Conservation (phyloP, 2,888 invertebrate genomes). For the Idaea straminata region DNA sequence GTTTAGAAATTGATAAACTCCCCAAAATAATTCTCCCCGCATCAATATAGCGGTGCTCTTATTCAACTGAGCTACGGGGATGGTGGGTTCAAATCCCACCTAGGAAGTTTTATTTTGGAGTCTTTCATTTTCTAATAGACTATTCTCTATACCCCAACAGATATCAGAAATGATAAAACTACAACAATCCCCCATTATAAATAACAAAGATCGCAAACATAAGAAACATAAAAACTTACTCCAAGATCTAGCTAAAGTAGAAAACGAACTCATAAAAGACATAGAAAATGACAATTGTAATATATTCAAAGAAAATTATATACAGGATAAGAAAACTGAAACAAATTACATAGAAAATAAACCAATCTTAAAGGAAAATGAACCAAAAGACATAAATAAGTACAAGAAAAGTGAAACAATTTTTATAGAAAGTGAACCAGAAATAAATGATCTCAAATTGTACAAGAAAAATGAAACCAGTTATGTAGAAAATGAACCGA, state of each 20-base stretch:
- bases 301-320: slow-evolving; percentile 28
- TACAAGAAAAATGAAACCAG: too few species aligned
- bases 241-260: slow-evolving; percentile 46
- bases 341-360: neutral
- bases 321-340: neutral
- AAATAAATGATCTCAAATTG: slow-evolving; percentile 12
- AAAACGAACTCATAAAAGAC: slow-evolving; percentile 46
- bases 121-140: too few species aligned
- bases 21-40: too few species aligned
- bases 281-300: slow-evolving; percentile 36
- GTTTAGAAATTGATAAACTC: too few species aligned
- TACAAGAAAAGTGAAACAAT: slow-evolving; percentile 7
- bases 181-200: slow-evolving; percentile 23
- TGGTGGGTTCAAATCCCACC: too few species aligned
- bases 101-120: too few species aligned
- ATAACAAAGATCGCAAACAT: slow-evolving; percentile 20
- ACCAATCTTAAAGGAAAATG: neutral
- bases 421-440: neutral
- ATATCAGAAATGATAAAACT: slow-evolving; percentile 27
- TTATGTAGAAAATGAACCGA: too few species aligned
- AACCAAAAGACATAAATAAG: neutral
- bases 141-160: neutral
- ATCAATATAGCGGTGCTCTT: too few species aligned
- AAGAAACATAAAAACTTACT: slow-evolving; percentile 59
- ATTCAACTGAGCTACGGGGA: too few species aligned